Base-by-base conservation (phyloP, 2,888 invertebrate genomes). In the Rhabditophanes sp. region DNA sequence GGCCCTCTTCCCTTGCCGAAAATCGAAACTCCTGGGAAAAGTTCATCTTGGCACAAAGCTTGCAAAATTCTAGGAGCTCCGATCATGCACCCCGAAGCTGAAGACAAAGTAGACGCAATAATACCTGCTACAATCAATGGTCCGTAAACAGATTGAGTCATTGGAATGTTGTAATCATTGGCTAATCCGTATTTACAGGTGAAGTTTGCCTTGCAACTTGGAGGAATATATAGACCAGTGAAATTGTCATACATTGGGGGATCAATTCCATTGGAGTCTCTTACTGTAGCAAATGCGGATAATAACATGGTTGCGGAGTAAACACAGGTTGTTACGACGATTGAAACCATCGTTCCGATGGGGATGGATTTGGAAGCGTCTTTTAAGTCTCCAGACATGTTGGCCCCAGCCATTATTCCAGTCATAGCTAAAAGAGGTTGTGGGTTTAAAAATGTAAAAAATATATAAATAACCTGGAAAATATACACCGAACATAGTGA, bases 21-120 rank as follows among this genome's bases (percentile, higher is more conserved):
- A 68, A 33, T 28, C 17, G 35, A 25, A 43, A 93, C 74, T 5
- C 82, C 80, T 0, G 90, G 90, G 69, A 88, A 90, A 48, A 93
- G 80, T 57, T 78, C 76, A 70, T 93, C 90, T 35, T 79, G 79
- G 32, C 87, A 87, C 28, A 93, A 72, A 1, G 87, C 87, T 68
- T 48, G 48, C 24, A 48, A 52, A 9, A 48, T 69, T 57, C 72
- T 71, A 3, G 90, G 90, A 2, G 90, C 90, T 0, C 87, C 85
- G 23, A 90, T 73, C 42, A 93, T 72, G 69, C 87, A 85, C 2
- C 88, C 90, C 24, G 90, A 72, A 1, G 90, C 87, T 0, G 88
- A 88, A 30, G 85, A 87, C 6, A 93, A 71, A 0, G 90, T 88
- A 2, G 90, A 88, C 2, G 90, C 87, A 71, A 85, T 87, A 62